Evolutionary conservation across 2,113 vertebrate species (phyloP), one percentile per base, ranked within the genome.

Genomic region (Collichthys lucidus): DNA sequence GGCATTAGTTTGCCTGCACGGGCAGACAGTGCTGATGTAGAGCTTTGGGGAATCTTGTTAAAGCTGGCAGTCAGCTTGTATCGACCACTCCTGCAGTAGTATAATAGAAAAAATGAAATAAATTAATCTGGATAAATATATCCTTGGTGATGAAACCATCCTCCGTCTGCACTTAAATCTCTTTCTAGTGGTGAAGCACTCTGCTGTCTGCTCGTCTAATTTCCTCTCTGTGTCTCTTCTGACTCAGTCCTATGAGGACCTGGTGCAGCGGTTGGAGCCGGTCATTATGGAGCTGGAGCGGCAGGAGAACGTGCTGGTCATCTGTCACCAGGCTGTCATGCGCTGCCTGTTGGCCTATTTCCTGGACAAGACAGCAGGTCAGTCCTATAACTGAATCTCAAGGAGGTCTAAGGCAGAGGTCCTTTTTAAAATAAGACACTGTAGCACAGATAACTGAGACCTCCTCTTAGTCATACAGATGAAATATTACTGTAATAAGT

Each of bases 271-370:
- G 0, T 91, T 99, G 47, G 98, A 99, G 90, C 98, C 98, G 0
- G 98, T 98, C 85, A 99, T 99, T 92, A 99, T 99, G 98, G 98
- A 99, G 88, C 94, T 99, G 71, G 98, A 99, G 95, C 93, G 98
- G 62, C 98, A 99, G 86, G 98, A 99, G 94, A 99, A 99, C 0
- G 96, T 99, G 35, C 92, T 99, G 90, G 98, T 99, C 82, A 94
- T 99, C 92, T 99, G 98, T 87, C 98, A 99, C 93, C 98, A 99
- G 84, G 98, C 98, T 0, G 97, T 99, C 92, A 98, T 99, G 98
- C 97, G 98, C 84, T 99, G 98, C 82, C 94, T 99, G 59, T 93
- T 99, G 17, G 98, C 98, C 0, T 99, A 99, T 92, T 99, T 99
- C 92, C 95, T 99, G 72, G 98, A 99, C 92, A 99, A 99, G 86